A percentile compares a stretch with the other conserved stretches of the same genome.
Evolutionary conservation across 2,888 invertebrate genomes (phyloP).

Genomic region (Cylloceria caligata): DNA sequence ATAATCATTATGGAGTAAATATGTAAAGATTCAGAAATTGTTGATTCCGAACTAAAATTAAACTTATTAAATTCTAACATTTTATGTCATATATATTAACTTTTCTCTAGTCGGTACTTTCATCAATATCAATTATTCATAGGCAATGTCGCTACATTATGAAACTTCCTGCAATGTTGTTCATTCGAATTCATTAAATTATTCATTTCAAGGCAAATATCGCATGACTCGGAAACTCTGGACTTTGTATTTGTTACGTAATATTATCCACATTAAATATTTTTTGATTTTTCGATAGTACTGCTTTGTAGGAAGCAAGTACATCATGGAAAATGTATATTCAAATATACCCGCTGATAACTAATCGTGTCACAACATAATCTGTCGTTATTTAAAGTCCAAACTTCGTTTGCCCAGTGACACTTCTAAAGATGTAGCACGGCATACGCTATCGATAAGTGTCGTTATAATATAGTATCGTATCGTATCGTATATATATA

Average conservation of each 20-base stretch:
- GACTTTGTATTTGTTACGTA: neutral
- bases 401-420: constrained; percentile 33
- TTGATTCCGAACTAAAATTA: no score
- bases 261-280: neutral
- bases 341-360: constrained; percentile 3
- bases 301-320: neutral
- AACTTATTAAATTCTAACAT: no score
- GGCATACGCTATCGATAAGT: no score
- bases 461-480: no score
- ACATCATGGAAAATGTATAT: neutral
- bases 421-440: neutral
- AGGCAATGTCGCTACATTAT: neutral
- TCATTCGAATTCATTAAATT: neutral
- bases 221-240: neutral
- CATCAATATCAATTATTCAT: neutral
- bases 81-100: neutral
- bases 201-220: neutral
- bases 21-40: neutral
- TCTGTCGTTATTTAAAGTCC: constrained; percentile 24
- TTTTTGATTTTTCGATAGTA: constrained; percentile 29
- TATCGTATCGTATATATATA: no score
- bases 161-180: neutral
- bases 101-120: neutral
- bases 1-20: neutral
- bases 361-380: neutral